Evolutionary conservation across 2,888 invertebrate species (phyloP).

Genomic region (Notodromas monacha): DNA sequence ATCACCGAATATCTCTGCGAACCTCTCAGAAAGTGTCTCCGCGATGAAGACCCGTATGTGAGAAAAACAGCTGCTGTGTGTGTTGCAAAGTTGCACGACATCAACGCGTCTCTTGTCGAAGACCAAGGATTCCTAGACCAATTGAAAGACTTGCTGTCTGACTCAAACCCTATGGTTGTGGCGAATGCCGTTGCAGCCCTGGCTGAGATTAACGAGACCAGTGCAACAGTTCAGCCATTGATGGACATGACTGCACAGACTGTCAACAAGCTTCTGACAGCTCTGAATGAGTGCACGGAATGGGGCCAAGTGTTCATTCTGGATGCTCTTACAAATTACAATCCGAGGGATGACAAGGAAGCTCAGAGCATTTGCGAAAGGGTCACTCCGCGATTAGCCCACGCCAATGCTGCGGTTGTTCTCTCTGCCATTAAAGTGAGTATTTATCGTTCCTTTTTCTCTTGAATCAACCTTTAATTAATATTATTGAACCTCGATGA

Average conservation of each 20-base stretch:
- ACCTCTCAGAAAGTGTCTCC: conserved; percentile 26
- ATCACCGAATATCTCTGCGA: conserved; percentile 98
- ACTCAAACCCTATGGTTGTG: conserved; percentile 99
- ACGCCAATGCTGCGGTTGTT: conserved; percentile 96
- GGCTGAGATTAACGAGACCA: conserved; percentile 90
- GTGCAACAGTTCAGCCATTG: conserved; percentile 66
- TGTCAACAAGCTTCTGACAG: conserved; percentile 87
- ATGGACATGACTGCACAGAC: conserved; percentile 91
- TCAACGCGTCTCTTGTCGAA: conserved; percentile 34
- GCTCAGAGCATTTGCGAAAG: conserved; percentile 94
- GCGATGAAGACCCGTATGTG: conserved; percentile 83
- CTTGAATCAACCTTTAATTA: background rate
- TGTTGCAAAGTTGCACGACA: conserved; percentile 93
- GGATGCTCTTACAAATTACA: conserved; percentile 85
- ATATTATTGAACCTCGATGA: background rate
- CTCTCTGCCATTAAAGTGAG: conserved; percentile 92
- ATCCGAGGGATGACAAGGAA: conserved; percentile 80
- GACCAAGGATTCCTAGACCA: conserved; percentile 90
- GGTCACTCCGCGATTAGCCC: conserved; percentile 81
- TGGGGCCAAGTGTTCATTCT: conserved; percentile 97
- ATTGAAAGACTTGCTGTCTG: conserved; percentile 74
- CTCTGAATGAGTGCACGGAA: conserved; percentile 94
- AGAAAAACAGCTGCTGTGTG: conserved; percentile 97
- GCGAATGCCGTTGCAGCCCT: conserved; percentile 96
- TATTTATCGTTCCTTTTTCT: too few species aligned